Conservation (phyloP, 2,797 vertebrate species). For the Balearica regulorum region DNA sequence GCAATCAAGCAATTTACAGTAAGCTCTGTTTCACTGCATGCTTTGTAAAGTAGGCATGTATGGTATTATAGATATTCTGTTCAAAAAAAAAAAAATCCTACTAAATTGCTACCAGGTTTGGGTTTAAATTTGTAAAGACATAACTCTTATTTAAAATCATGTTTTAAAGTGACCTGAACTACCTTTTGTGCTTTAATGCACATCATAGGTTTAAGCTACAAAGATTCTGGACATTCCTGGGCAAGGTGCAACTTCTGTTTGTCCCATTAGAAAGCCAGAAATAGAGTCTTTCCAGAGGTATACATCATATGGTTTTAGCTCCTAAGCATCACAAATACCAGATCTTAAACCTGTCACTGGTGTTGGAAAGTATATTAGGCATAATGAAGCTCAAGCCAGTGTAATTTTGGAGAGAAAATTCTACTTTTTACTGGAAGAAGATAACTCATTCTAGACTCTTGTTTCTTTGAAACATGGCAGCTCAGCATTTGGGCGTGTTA, state of each 20-base stretch:
- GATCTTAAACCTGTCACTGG: constrained; percentile 10
- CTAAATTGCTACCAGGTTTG: constrained; percentile 8
- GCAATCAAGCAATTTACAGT: not conserved
- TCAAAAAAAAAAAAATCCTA: not conserved
- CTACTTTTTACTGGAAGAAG: constrained; percentile 2
- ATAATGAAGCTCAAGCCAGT: not conserved
- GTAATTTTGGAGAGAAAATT: constrained; percentile 24
- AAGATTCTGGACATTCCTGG: not conserved
- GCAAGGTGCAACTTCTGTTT: not conserved
- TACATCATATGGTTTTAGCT: not conserved
- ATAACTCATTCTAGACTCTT: not conserved
- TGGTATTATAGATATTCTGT: not conserved
- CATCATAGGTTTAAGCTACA: not conserved
- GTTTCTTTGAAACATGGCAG: not conserved
- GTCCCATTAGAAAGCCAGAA: constrained; percentile 15
- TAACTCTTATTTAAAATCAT: not conserved
- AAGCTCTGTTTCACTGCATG: not conserved
- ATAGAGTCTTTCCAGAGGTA: not conserved
- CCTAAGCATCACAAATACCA: constrained; percentile 2
- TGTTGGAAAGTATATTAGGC: not conserved
- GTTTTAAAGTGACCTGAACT: not conserved
- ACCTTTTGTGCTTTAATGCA: constrained; percentile 1
- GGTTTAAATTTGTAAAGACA: not conserved
- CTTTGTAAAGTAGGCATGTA: not conserved
- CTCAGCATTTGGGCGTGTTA: not conserved